Conservation (phyloP, 2,113 vertebrate genomes). For the Hiodon tergisus region DNA sequence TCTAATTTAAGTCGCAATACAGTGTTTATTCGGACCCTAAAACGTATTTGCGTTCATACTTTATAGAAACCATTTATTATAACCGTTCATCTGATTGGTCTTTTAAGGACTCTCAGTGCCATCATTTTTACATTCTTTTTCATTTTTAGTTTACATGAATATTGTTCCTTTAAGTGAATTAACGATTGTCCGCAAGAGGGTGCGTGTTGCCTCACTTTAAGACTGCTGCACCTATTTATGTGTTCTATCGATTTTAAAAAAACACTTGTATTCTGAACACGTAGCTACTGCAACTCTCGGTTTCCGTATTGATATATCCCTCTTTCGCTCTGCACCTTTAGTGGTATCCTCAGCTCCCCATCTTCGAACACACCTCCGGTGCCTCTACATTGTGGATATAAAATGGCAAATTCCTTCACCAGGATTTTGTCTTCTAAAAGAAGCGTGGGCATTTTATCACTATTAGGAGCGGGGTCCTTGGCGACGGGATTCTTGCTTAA, state of each 20-base stretch:
- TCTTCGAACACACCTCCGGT: not conserved
- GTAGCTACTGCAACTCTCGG: conserved; percentile 9
- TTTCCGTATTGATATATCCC: conserved; percentile 3
- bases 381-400: conserved; percentile 15
- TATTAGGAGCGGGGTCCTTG: conserved; percentile 80
- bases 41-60: no score
- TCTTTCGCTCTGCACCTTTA: not conserved
- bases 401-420: conserved; percentile 80
- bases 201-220: conserved; percentile 7
- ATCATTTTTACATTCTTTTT: no score
- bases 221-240: conserved; percentile 6
- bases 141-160: no score
- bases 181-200: no score
- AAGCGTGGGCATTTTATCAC: conserved; percentile 69
- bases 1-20: no score
- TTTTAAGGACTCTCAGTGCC: no score
- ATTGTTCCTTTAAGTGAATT: not conserved
- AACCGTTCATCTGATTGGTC: no score
- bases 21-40: no score
- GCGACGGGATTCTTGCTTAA: conserved; percentile 72
- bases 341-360: not conserved
- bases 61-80: no score
- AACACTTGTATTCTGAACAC: conserved; percentile 17
- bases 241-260: not conserved
- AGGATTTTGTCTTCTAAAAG: conserved; percentile 69